These are phyloP conservation scores for Galaxea fascicularis DNA, from an alignment of 92 coral and sea anemone species.

Conservation along the genomic window DNA sequence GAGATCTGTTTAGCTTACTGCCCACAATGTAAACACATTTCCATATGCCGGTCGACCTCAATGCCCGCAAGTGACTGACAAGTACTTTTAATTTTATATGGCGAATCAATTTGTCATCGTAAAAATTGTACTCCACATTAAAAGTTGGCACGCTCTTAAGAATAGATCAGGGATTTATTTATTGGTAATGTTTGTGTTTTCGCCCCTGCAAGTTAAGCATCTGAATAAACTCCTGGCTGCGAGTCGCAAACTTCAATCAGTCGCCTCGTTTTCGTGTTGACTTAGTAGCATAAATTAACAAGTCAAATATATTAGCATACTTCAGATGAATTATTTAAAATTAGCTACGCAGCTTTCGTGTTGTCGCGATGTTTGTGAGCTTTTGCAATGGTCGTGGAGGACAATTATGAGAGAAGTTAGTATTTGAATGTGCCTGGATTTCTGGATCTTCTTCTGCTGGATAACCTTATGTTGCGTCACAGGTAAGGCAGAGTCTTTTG, in stretches of 20 bases:
- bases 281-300: conserved; percentile 42
- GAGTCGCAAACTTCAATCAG: background rate
- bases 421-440: conserved; percentile 59
- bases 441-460: conserved; percentile 58
- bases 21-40: conserved; percentile 10
- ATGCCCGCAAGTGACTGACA: background rate
- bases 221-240: conserved; percentile 22
- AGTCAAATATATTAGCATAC: conserved; percentile 39
- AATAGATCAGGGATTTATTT: background rate
- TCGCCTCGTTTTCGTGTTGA: conserved; percentile 41
- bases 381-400: conserved; percentile 34
- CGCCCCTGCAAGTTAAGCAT: background rate
- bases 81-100: background rate
- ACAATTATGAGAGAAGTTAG: conserved; percentile 19
- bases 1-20: background rate
- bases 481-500: conserved; percentile 49
- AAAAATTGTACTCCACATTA: background rate
- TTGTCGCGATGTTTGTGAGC: conserved; percentile 17
- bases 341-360: conserved; percentile 44
- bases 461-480: conserved; percentile 70
- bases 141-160: background rate
- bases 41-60: background rate
- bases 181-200: background rate
- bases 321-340: conserved; percentile 42
- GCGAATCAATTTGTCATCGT: background rate